Evolutionary conservation across 2,113 vertebrate species (phyloP).

Genomic region (Seriola dumerili): DNA sequence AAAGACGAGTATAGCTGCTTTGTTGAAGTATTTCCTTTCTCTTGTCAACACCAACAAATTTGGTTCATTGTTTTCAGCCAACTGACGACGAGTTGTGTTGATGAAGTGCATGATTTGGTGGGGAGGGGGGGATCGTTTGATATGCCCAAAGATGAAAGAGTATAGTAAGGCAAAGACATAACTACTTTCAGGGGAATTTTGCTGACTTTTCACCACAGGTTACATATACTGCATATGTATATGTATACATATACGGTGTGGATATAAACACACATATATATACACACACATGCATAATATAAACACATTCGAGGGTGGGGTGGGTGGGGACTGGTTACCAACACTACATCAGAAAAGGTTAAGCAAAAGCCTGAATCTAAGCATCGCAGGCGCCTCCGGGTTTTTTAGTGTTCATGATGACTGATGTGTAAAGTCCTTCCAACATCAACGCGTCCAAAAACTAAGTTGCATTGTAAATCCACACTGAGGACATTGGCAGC

Average conservation of each 20-base stretch:
- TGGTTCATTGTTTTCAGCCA: slow-evolving; percentile 30
- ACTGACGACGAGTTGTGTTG: slow-evolving; percentile 41
- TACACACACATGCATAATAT: slow-evolving; percentile 87
- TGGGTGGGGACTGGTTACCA: slow-evolving; percentile 77
- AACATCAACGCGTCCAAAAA: slow-evolving; percentile 66
- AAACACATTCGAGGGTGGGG: slow-evolving; percentile 82
- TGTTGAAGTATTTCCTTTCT: slow-evolving; percentile 54
- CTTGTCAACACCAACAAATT: slow-evolving; percentile 22
- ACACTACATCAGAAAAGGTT: slow-evolving; percentile 85
- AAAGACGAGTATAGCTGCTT: slow-evolving; percentile 60
- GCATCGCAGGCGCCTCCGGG: slow-evolving; percentile 71
- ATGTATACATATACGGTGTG: slow-evolving; percentile 87
- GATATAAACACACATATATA: slow-evolving; percentile 86
- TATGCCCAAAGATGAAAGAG: slow-evolving; percentile 73
- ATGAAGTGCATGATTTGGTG: slow-evolving; percentile 55
- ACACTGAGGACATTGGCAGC: slow-evolving; percentile 82
- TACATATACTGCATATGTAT: slow-evolving; percentile 86
- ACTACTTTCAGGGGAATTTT: slow-evolving; percentile 80
- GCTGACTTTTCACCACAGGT: slow-evolving; percentile 81
- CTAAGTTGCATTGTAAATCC: slow-evolving; percentile 80
- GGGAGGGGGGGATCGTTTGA: slow-evolving; percentile 53
- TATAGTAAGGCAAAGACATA: slow-evolving; percentile 84
- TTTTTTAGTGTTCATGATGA: slow-evolving; percentile 69
- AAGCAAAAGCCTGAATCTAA: slow-evolving; percentile 83
- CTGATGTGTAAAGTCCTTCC: slow-evolving; percentile 62